These are phyloP conservation scores for Polypterus senegalus DNA, from an alignment of 2,113 vertebrate genomes.

Conservation along the genomic window DNA sequence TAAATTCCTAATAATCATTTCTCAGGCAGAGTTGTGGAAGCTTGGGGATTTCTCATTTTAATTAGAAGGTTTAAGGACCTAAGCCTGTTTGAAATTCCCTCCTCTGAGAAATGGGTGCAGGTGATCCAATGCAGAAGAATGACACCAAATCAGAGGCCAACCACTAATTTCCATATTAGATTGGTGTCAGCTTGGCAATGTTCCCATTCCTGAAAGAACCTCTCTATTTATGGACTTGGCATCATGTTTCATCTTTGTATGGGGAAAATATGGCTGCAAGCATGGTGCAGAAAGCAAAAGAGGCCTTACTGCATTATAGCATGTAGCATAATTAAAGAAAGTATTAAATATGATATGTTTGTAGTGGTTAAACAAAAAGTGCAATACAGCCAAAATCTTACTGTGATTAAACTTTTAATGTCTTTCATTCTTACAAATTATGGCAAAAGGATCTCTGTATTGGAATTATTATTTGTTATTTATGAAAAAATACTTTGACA, in stretches of 20 bases:
- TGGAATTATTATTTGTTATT: too few species aligned
- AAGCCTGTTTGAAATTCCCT: constrained; percentile 83
- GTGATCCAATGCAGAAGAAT: constrained; percentile 70
- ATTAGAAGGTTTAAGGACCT: constrained; percentile 98
- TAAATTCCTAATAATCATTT: constrained; percentile 99
- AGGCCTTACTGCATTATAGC: background rate
- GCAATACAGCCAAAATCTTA: too few species aligned
- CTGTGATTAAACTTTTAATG: too few species aligned
- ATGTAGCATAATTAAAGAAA: background rate
- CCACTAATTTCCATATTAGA: constrained; percentile 90
- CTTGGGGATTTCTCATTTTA: constrained; percentile 96
- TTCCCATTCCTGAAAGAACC: constrained; percentile 56
- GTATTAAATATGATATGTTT: too few species aligned
- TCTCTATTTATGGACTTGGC: constrained; percentile 49
- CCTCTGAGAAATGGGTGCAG: constrained; percentile 75
- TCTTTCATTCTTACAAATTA: too few species aligned
- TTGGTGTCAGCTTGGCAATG: constrained; percentile 73
- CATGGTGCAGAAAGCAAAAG: background rate
- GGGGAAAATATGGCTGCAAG: background rate
- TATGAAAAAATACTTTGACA: too few species aligned
- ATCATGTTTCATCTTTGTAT: constrained; percentile 14
- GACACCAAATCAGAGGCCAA: constrained; percentile 70
- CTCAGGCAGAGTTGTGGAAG: constrained; percentile 77
- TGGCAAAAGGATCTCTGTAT: too few species aligned
- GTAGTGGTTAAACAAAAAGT: too few species aligned